Percentiles rank a stretch among this genome's conserved stretches.
Evolutionary conservation across 2,797 vertebrate species (phyloP).

Genomic region (Petrocephalus schoutedeni): DNA sequence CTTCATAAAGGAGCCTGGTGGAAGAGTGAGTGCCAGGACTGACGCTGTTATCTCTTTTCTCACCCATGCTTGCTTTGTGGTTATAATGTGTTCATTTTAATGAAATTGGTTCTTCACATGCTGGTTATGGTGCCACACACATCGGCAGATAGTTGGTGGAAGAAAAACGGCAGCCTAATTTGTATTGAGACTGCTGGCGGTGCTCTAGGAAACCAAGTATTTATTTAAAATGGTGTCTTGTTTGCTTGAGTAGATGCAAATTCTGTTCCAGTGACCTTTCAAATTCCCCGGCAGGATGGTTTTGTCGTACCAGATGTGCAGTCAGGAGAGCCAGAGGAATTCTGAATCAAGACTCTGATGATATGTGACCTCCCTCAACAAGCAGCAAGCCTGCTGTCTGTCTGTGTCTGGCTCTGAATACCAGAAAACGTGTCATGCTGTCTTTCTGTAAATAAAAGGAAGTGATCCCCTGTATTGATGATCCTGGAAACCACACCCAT

Average conservation of each 20-base stretch:
- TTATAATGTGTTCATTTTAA: not conserved
- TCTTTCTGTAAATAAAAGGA: not conserved
- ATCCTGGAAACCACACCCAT: not conserved
- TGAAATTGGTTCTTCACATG: too few relatives aligned
- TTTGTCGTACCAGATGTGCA: slow-evolving; percentile 77
- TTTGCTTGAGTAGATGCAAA: not conserved
- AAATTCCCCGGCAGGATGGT: slow-evolving; percentile 63
- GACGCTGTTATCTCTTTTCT: not conserved
- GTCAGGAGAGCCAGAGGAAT: slow-evolving; percentile 72
- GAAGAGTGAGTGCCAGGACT: not conserved
- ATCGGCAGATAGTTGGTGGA: not conserved
- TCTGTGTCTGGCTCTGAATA: not conserved
- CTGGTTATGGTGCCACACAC: too few relatives aligned
- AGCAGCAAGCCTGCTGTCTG: not conserved
- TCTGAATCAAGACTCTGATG: slow-evolving; percentile 28
- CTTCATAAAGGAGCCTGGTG: not conserved
- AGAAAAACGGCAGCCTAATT: not conserved
- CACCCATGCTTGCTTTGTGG: not conserved
- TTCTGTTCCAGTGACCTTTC: not conserved
- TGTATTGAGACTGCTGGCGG: not conserved
- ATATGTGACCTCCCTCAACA: not conserved
- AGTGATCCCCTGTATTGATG: not conserved
- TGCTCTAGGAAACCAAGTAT: not conserved
- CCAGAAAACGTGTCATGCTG: not conserved
- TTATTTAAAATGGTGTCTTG: not conserved